Percentiles rank a stretch among this genome's conserved stretches.
These are phyloP conservation scores for Parelbella ahira DNA, from an alignment of 2,888 invertebrate species.

Conservation along the genomic window DNA sequence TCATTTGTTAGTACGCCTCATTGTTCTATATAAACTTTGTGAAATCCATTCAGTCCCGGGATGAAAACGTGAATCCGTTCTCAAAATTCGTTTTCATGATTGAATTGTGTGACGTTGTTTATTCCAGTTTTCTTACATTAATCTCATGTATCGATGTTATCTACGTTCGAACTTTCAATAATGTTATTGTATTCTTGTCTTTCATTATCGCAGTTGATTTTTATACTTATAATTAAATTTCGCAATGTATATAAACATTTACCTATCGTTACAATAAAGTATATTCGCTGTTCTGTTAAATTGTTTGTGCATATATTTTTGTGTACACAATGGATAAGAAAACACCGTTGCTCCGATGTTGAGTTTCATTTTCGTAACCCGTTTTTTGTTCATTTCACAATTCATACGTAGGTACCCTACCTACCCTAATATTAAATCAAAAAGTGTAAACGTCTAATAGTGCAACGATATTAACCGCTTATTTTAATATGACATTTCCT, in stretches of 20 bases:
- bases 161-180: constrained; percentile 43
- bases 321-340: constrained; percentile 16
- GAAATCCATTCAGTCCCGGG: no score
- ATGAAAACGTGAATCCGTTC: constrained; percentile 13
- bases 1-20: no score
- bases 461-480: no score
- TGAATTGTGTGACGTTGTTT: constrained; percentile 43
- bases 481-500: no score
- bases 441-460: no score
- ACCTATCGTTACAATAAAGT: constrained; percentile 11
- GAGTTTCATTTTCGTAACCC: constrained; percentile 17
- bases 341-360: constrained; percentile 14
- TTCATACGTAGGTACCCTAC: no score
- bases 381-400: no score
- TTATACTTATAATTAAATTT: constrained; percentile 6
- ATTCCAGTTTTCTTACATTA: constrained; percentile 63
- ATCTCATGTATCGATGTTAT: constrained; percentile 50
- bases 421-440: no score
- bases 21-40: no score
- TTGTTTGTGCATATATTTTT: constrained; percentile 16
- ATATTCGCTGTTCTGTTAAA: constrained; percentile 15
- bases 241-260: constrained; percentile 5
- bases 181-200: constrained; percentile 21
- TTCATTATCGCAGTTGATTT: constrained; percentile 8
- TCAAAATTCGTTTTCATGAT: constrained; percentile 20